Percentiles rank a stretch among this genome's conserved stretches.
Conservation (phyloP, 2,113 vertebrate genomes). For the Protomyctophum bolini region DNA sequence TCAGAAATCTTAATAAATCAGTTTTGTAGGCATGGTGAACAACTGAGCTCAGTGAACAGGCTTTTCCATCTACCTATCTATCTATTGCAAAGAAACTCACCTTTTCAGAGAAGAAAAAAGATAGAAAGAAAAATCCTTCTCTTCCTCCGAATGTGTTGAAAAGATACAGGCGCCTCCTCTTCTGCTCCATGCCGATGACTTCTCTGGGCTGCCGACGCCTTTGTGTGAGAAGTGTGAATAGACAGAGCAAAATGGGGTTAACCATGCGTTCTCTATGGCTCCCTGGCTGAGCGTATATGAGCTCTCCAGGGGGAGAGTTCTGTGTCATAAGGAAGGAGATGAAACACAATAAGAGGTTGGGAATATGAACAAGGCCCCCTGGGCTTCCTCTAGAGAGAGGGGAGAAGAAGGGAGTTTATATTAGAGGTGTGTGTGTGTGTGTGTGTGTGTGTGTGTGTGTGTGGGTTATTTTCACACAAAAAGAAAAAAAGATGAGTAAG, state of each 20-base stretch:
- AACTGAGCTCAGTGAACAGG: constrained; percentile 7
- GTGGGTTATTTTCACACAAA: constrained; percentile 38
- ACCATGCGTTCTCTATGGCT: constrained; percentile 71
- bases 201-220: constrained; percentile 51
- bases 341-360: constrained; percentile 70
- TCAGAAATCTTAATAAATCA: constrained; percentile 15
- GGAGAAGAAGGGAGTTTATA: constrained; percentile 59
- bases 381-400: constrained; percentile 56
- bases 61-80: constrained; percentile 20
- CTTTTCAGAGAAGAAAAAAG: constrained; percentile 6
- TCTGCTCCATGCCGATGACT: constrained; percentile 45
- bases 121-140: constrained; percentile 41
- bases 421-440: constrained; percentile 54
- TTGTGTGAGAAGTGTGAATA: constrained; percentile 66
- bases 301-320: constrained; percentile 67
- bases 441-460: constrained; percentile 39
- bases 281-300: constrained; percentile 57
- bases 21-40: neutral
- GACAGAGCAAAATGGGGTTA: constrained; percentile 76
- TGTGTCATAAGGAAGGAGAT: constrained; percentile 73
- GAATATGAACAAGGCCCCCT: constrained; percentile 73
- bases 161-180: constrained; percentile 34
- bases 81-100: constrained; percentile 31
- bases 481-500: constrained; percentile 40
- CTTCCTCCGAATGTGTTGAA: constrained; percentile 36